phyloP scores from a whole-genome alignment of 2,888 invertebrate species.

The Chrysolina oricalcia region DNA sequence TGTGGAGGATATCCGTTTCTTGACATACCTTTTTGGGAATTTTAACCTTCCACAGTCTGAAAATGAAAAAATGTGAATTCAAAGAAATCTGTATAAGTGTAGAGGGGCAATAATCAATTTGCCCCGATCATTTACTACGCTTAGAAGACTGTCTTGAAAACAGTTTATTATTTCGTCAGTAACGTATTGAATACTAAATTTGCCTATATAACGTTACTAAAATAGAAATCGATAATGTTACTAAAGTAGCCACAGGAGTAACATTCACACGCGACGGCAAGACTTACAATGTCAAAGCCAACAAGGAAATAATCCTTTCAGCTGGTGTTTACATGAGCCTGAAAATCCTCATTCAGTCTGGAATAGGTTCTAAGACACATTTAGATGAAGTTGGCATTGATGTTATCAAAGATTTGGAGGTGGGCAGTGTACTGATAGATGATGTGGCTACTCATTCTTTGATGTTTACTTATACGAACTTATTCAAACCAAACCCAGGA shows the following conservation, averaged over 20 bases:
- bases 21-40: too few relatives aligned
- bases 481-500: constrained; percentile 61
- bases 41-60: too few relatives aligned
- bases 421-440: constrained; percentile 85
- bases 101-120: too few relatives aligned
- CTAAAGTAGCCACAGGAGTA: constrained; percentile 78
- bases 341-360: constrained; percentile 87
- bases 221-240: constrained; percentile 76
- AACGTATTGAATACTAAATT: too few relatives aligned
- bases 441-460: constrained; percentile 82
- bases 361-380: constrained; percentile 80
- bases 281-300: constrained; percentile 74
- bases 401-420: constrained; percentile 79
- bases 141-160: too few relatives aligned
- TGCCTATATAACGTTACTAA: too few relatives aligned
- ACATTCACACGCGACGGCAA: constrained; percentile 77
- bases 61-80: too few relatives aligned
- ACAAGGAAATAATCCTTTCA: constrained; percentile 83
- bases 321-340: constrained; percentile 88
- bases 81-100: too few relatives aligned
- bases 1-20: too few relatives aligned
- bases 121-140: too few relatives aligned
- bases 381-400: constrained; percentile 75
- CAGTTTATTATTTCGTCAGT: too few relatives aligned
- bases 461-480: constrained; percentile 80